Evolutionary conservation across 1,140 invertebrate genomes (phyloP), one percentile per base, ranked within the genome.

Genomic region (Nylanderia fulva): DNA sequence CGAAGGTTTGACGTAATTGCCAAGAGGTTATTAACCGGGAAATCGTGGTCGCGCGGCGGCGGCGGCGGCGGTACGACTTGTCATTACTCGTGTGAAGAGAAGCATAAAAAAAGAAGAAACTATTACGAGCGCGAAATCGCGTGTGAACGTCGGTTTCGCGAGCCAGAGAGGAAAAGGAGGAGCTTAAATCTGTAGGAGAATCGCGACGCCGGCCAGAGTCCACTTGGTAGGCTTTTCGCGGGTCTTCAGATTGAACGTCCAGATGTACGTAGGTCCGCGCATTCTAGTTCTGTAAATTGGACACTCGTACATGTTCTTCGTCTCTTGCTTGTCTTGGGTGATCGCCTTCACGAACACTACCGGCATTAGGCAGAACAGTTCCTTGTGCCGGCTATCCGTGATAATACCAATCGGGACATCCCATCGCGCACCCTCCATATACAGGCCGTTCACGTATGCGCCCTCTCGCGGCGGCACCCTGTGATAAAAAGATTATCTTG

Each of bases 391-490:
- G 0, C 98, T 97, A 88, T 99, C 98, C 4, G 96, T 96, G 56
- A 99, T 97, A 85, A 96, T 96, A 58, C 97, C 97, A 11, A 96
- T 94, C 84, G 96, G 95, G 0, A 95, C 96, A 92, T 99, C 98
- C 98, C 98, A 99, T 58, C 98, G 96, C 5, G 98, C 98, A 24
- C 98, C 99, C 95, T 99, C 98, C 97, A 99, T 98, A 94, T 96
- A 99, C 72, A 99, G 94, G 1, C 98, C 98, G 93, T 98, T 97
- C 21, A 99, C 96, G 93, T 98, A 98, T 2, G 98, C 98, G 45
- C 98, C 98, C 94, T 99, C 98, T 52, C 98, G 95, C 0, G 99
- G 98, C 3, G 98, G 95, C 1, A 96, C 94, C 24, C 96, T 97
- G n/a, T n/a, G 27, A 18, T 42, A 5, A 82, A 90, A 93, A 60